Conservation (phyloP, 2,888 invertebrate genomes). For the Nomada ferruginata region DNA sequence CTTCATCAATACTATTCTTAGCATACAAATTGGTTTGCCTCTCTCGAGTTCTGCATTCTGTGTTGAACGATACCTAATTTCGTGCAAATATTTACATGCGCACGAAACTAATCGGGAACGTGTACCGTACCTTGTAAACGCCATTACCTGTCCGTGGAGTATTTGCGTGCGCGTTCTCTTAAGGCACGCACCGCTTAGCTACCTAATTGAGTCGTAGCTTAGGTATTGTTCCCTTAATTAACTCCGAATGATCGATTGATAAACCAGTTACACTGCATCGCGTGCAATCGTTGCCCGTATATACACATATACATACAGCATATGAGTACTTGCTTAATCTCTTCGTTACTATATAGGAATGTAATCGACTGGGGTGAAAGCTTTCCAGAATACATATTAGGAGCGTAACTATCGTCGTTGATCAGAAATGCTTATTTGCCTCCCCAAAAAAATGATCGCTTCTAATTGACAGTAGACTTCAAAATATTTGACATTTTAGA, state of each 20-base stretch:
- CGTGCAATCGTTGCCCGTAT: too few species aligned
- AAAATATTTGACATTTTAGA: too few species aligned
- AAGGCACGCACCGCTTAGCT: background rate
- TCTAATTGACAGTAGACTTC: too few species aligned
- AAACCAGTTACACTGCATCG: background rate
- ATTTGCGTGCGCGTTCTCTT: conserved; percentile 5
- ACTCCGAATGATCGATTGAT: background rate
- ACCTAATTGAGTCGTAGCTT: conserved; percentile 37
- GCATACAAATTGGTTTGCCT: conserved; percentile 28
- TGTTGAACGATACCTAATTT: conserved; percentile 27
- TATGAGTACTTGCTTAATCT: background rate
- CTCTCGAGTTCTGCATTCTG: conserved; percentile 9
- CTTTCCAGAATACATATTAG: background rate
- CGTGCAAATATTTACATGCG: conserved; percentile 27
- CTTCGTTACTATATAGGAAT: background rate
- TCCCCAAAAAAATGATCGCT: too few species aligned
- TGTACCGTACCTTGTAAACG: background rate
- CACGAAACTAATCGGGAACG: background rate
- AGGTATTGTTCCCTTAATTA: conserved; percentile 27
- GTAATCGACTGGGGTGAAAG: background rate
- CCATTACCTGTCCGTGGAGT: background rate
- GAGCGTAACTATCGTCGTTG: too few species aligned
- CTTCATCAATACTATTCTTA: background rate
- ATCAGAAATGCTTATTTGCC: too few species aligned
- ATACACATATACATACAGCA: too few species aligned